Conservation (phyloP, 2,888 invertebrate species). For the Pterobdella sp. region DNA sequence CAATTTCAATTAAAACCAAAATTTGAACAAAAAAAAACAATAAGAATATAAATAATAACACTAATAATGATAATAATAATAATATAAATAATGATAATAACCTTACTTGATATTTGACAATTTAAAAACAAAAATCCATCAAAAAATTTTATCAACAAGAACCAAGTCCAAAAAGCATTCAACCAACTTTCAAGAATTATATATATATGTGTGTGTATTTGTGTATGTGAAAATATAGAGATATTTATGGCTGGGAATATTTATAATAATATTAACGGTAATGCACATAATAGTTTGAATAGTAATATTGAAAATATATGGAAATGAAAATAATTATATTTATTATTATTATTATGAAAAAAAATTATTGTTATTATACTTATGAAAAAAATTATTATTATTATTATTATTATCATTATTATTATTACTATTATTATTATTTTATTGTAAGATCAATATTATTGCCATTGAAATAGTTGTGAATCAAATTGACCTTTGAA, state of each 20-base stretch:
- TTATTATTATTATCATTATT: not conserved
- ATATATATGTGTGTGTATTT: not conserved
- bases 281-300: not conserved
- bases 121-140: not conserved
- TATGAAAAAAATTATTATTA: not conserved
- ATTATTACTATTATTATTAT: constrained; percentile 8
- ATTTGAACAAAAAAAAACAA: no score
- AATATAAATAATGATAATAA: no score
- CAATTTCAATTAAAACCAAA: no score
- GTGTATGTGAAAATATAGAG: not conserved
- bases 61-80: no score
- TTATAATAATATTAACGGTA: constrained; percentile 3
- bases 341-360: not conserved
- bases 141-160: not conserved
- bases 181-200: not conserved
- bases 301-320: not conserved
- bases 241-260: not conserved
- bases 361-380: not conserved
- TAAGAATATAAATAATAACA: no score
- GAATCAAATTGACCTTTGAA: no score
- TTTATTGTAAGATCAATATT: not conserved
- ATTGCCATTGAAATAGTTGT: not conserved
- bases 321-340: not conserved
- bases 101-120: no score
- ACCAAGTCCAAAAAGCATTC: not conserved